A percentile compares a stretch with the other conserved stretches of the same genome.
Conservation (phyloP, 2,113 vertebrate species). For the Periophthalmodon schlosseri region DNA sequence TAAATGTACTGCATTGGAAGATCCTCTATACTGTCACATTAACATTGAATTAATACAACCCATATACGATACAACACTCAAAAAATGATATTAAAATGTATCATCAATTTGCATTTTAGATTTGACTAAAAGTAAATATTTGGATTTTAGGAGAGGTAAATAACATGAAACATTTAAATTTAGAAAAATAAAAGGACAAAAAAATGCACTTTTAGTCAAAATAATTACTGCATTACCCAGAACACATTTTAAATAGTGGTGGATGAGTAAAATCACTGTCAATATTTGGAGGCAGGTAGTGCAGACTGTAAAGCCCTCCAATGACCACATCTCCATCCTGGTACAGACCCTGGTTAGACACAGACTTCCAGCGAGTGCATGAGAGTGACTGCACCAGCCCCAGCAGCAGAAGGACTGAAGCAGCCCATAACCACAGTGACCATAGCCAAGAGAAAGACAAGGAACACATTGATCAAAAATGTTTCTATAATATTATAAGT, state of each 20-base stretch:
- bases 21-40: slow-evolving; percentile 54
- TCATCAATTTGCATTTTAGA: background rate
- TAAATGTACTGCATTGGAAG: slow-evolving; percentile 56
- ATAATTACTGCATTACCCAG: slow-evolving; percentile 43
- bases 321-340: slow-evolving; percentile 73
- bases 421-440: slow-evolving; percentile 14
- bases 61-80: background rate
- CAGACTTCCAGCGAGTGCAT: slow-evolving; percentile 51
- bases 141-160: background rate
- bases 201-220: background rate
- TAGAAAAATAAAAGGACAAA: background rate
- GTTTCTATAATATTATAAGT: background rate
- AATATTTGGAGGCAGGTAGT: slow-evolving; percentile 38
- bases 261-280: slow-evolving; percentile 48
- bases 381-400: background rate
- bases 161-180: background rate
- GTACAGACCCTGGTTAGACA: slow-evolving; percentile 44
- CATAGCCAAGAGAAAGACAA: slow-evolving; percentile 4
- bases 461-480: slow-evolving; percentile 28
- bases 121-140: background rate
- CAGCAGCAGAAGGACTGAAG: slow-evolving; percentile 33
- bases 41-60: background rate
- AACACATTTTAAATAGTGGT: slow-evolving; percentile 52
- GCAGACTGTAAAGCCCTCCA: slow-evolving; percentile 65
- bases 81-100: background rate